Evolutionary conservation across 2,888 invertebrate species (phyloP), one percentile per base, ranked within the genome.

Genomic region (Drosophila macrothrix): DNA sequence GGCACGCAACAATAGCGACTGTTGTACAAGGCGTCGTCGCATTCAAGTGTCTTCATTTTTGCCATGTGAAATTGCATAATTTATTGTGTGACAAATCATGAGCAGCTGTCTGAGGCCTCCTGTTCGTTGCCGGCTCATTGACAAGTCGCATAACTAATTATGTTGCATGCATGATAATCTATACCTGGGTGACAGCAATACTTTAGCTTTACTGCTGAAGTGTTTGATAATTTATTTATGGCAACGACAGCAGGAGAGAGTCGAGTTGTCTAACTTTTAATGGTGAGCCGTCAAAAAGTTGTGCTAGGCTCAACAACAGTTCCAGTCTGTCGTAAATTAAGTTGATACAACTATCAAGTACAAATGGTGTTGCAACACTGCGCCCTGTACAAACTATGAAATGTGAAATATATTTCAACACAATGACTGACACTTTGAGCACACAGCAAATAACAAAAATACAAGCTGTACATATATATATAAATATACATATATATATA

Each of bases 61-160:
- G 86, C 82, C 84, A 84, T 82, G 73, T 86, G 83, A 81, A 88
- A 88, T 88, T 88, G 87, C 87, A 88, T 88, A 88, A 90, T 90
- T 88, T 90, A 88, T 88, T 76, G 86, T 90, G 87, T 82, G 90
- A 88, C 87, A 90, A 88, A 88, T 88, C 83, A 79, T 83, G 68
- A 75, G 73, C 76, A 81, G 73, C 74, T 73, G 76, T 62, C 54
- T 37, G 19, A 7, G 55, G 19, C 16, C 9, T 41, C 16, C 25
- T 28, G 19, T 37, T 28, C 16, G 9, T 37, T 28, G 16, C 19
- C 12, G 55, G 19, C 19, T 37, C 61, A 46, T 49, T 43, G 72
- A 66, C 67, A 63, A 69, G 53, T 73, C 69, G 72, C 78, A 76
- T 74, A 61, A 60, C 77, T 83, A 84, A 85, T 84, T 84, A 82